phyloP scores from a whole-genome alignment of 2,797 vertebrate genomes.

The Kryptolebias ocellatus region DNA sequence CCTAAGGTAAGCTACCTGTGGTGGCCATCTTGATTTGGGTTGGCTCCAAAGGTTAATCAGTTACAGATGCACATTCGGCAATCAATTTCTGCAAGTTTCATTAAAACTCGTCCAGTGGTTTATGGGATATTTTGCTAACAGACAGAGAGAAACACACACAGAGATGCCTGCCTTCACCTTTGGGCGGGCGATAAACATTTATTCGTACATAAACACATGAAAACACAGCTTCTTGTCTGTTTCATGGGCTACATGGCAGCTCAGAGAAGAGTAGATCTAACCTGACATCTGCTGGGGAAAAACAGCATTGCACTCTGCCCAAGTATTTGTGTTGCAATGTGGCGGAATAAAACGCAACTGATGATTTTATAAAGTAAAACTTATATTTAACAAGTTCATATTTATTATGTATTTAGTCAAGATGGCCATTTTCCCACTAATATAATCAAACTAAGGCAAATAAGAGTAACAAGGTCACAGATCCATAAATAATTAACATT shows the following conservation, averaged over 20 bases:
- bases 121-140: too few relatives aligned
- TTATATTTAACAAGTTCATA: background rate
- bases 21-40: too few relatives aligned
- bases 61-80: too few relatives aligned
- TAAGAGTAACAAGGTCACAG: background rate
- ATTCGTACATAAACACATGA: background rate
- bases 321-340: background rate
- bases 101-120: too few relatives aligned
- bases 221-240: background rate
- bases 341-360: background rate
- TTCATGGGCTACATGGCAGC: too few relatives aligned
- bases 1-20: too few relatives aligned
- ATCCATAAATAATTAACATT: slow-evolving; percentile 43
- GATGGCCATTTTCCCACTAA: background rate
- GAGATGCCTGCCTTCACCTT: too few relatives aligned
- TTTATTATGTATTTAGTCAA: background rate
- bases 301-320: slow-evolving; percentile 19
- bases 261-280: slow-evolving; percentile 10
- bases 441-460: background rate
- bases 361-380: background rate
- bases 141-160: too few relatives aligned
- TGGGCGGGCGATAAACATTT: background rate
- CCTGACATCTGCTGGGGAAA: slow-evolving; percentile 64
- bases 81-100: too few relatives aligned
- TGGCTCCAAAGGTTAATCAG: too few relatives aligned